Percentiles rank a stretch among this genome's conserved stretches.
These are phyloP conservation scores for Melikaiella ostensackeni DNA, from an alignment of 2,888 invertebrate genomes.

Conservation along the genomic window DNA sequence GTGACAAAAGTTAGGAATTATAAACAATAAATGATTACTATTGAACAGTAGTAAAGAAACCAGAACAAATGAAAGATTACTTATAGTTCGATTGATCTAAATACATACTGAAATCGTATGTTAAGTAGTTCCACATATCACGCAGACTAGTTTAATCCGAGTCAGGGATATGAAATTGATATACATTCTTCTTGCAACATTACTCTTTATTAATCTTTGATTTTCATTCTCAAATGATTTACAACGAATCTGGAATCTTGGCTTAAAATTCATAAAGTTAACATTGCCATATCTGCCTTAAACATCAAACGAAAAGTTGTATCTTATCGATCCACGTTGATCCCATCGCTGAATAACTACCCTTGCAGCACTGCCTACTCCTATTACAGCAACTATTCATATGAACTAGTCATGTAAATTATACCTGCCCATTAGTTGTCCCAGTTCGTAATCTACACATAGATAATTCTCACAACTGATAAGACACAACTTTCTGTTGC, in stretches of 20 bases:
- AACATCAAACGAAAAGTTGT: conserved; percentile 21
- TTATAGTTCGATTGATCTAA: not conserved
- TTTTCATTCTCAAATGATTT: conserved; percentile 22
- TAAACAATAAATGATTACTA: no score
- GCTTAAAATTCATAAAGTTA: conserved; percentile 24
- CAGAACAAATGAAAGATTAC: no score
- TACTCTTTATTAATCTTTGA: conserved; percentile 19
- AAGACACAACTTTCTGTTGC: conserved; percentile 15
- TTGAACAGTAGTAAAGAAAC: no score
- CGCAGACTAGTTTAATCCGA: not conserved
- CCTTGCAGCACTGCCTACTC: not conserved
- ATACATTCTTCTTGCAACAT: conserved; percentile 6
- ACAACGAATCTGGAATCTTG: conserved; percentile 29
- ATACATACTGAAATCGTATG: not conserved
- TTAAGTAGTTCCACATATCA: not conserved
- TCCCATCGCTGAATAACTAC: not conserved
- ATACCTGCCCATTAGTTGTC: not conserved
- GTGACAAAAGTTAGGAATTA: no score
- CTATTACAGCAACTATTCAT: not conserved
- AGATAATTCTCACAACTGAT: not conserved
- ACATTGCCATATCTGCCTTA: conserved; percentile 23
- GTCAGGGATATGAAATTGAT: not conserved
- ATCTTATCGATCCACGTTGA: conserved; percentile 29
- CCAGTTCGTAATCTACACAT: not conserved
- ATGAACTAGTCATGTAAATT: conserved; percentile 1